Conservation (phyloP, 1,140 invertebrate genomes). For the Elysia chlorotica region DNA sequence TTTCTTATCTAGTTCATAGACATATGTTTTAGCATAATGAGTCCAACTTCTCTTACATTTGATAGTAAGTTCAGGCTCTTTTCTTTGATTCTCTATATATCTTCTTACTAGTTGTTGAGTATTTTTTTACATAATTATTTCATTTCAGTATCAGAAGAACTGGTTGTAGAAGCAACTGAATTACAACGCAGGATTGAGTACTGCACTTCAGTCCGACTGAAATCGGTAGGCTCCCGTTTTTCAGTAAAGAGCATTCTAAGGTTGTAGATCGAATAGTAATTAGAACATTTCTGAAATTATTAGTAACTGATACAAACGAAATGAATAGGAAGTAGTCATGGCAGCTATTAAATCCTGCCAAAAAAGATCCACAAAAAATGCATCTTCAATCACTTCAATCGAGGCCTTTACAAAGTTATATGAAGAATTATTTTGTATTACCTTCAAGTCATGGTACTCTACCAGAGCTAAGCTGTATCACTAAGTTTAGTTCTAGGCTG, state of each 20-base stretch:
- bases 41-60: too few relatives aligned
- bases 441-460: too few relatives aligned
- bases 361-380: background rate
- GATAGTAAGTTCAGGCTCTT: background rate
- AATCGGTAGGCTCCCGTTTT: slow-evolving; percentile 34
- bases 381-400: too few relatives aligned
- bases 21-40: too few relatives aligned
- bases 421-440: too few relatives aligned
- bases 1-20: background rate
- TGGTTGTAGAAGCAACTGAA: slow-evolving; percentile 42
- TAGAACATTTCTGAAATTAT: background rate
- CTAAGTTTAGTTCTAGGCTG: too few relatives aligned
- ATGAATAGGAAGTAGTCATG: too few relatives aligned
- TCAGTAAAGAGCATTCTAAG: background rate
- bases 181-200: slow-evolving; percentile 47
- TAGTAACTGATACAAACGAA: too few relatives aligned
- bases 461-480: too few relatives aligned
- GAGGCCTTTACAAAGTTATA: too few relatives aligned
- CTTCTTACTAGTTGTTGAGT: too few relatives aligned
- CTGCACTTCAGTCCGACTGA: slow-evolving; percentile 40
- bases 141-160: slow-evolving; percentile 42
- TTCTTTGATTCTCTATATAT: slow-evolving; percentile 42
- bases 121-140: too few relatives aligned
- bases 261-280: background rate
- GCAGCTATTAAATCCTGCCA: background rate